Conservation (phyloP, 2,888 invertebrate species). For the Myathropa florea region DNA sequence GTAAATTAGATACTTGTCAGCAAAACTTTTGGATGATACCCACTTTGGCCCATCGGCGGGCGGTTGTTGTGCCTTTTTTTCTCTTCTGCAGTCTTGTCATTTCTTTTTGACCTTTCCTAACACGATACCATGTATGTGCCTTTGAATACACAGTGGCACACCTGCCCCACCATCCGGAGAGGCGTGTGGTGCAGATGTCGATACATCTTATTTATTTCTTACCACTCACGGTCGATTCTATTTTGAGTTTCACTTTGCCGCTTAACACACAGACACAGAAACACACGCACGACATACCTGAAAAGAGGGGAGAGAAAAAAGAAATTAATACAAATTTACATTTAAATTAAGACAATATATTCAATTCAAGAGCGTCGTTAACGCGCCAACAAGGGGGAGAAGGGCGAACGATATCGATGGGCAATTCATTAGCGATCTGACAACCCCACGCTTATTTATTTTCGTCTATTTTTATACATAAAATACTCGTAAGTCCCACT, state of each 20-base stretch:
- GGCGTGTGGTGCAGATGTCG: constrained; percentile 9
- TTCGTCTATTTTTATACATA: not conserved
- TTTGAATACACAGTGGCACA: constrained; percentile 40
- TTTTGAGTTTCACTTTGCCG: constrained; percentile 24
- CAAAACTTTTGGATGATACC: not conserved
- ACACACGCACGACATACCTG: constrained; percentile 41
- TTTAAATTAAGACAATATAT: not conserved
- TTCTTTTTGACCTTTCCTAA: constrained; percentile 67
- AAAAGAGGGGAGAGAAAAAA: constrained; percentile 14
- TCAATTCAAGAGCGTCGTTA: not conserved
- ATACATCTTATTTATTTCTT: constrained; percentile 15
- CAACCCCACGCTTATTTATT: not conserved
- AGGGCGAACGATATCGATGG: not conserved
- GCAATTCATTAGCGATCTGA: not conserved
- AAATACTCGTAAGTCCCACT: not conserved
- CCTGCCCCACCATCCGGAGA: constrained; percentile 23
- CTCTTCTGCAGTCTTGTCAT: constrained; percentile 20
- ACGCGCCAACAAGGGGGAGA: not conserved
- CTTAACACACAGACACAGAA: not conserved
- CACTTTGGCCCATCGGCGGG: not conserved
- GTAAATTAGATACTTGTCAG: not conserved
- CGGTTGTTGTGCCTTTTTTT: not conserved
- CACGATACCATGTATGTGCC: constrained; percentile 23
- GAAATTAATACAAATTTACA: not conserved
- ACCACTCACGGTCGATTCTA: constrained; percentile 40